Conservation (phyloP, 53 echinoderm and acorn worm species). For the Mesocentrotus franciscanus region DNA sequence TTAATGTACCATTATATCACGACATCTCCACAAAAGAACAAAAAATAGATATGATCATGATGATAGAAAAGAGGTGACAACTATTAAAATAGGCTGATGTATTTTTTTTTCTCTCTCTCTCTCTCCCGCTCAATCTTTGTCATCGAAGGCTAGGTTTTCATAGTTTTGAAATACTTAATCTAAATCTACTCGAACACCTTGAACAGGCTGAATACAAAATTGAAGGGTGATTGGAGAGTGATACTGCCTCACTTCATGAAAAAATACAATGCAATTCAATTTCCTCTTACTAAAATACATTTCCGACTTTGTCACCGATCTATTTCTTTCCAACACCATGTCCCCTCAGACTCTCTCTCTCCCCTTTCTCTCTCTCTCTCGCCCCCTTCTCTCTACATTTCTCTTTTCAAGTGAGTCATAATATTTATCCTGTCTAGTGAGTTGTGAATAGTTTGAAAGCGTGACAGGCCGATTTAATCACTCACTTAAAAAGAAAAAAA, state of each 20-base stretch:
- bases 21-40: no score
- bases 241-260: conserved; percentile 4
- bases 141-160: background rate
- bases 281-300: conserved; percentile 44
- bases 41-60: no score
- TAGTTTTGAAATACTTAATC: background rate
- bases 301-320: conserved; percentile 35
- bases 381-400: background rate
- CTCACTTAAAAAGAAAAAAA: no score
- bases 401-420: background rate
- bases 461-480: no score
- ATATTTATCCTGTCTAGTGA: no score
- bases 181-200: background rate
- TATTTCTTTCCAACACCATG: conserved; percentile 9
- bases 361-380: background rate
- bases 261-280: conserved; percentile 28
- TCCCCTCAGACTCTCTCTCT: background rate
- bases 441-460: no score
- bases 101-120: no score
- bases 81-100: no score
- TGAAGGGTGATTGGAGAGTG: background rate
- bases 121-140: no score
- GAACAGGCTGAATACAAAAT: background rate
- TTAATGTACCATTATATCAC: no score
- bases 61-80: no score